Evolutionary conservation across 2,797 vertebrate genomes (phyloP).

Genomic region (Parauchenoglanis ngamensis): DNA sequence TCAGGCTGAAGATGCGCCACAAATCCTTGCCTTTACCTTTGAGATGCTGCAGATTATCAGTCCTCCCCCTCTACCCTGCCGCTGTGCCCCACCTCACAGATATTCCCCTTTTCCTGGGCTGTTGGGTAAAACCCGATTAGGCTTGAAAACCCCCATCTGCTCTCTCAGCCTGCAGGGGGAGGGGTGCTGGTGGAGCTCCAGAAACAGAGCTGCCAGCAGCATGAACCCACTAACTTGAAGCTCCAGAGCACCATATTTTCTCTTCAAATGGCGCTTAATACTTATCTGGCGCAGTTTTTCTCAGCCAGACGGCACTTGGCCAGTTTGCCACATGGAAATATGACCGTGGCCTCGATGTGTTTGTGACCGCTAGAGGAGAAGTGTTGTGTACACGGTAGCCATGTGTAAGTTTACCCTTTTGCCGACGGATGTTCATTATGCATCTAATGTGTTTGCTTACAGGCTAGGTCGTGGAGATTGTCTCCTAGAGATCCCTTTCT

Average conservation of each 20-base stretch:
- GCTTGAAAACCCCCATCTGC: conserved; percentile 46
- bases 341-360: conserved; percentile 4
- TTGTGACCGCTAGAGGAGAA: not conserved
- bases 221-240: conserved; percentile 15
- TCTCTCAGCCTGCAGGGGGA: conserved; percentile 16
- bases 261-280: conserved; percentile 28
- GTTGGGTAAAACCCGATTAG: conserved; percentile 46
- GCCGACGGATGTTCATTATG: conserved; percentile 16
- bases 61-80: conserved; percentile 22
- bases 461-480: not conserved
- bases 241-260: conserved; percentile 30
- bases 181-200: conserved; percentile 22
- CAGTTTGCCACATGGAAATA: conserved; percentile 4
- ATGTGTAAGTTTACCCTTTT: conserved; percentile 23
- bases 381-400: not conserved
- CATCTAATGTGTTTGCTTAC: conserved; percentile 17
- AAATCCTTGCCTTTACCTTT: not conserved
- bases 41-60: conserved; percentile 16
- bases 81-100: conserved; percentile 11
- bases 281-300: conserved; percentile 18
- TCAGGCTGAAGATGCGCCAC: conserved; percentile 26
- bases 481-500: conserved; percentile 8
- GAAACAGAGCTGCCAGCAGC: conserved; percentile 12
- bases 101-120: conserved; percentile 24
- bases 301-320: conserved; percentile 29